These are phyloP conservation scores for Penaeus vannamei DNA, from an alignment of 1,140 invertebrate genomes.

Conservation along the genomic window DNA sequence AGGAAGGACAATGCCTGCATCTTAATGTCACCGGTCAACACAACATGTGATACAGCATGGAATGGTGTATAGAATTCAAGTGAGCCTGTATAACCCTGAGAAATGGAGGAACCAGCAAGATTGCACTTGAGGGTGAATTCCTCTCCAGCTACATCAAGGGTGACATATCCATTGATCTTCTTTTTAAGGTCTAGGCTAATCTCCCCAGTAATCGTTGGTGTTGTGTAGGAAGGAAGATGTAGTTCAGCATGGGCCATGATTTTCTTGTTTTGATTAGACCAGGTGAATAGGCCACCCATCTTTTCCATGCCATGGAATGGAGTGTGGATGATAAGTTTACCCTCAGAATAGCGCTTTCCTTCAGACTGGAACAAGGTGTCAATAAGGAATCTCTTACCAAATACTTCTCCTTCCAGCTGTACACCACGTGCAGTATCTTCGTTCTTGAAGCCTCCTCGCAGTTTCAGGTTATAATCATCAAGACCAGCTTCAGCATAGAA, in stretches of 20 bases:
- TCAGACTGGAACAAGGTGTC: conserved; percentile 55
- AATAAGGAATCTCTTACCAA: conserved; percentile 56
- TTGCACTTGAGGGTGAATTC: conserved; percentile 52
- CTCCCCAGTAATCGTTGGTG: conserved; percentile 45
- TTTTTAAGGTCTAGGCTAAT: conserved; percentile 47
- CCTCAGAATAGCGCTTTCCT: conserved; percentile 53
- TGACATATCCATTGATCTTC: conserved; percentile 51
- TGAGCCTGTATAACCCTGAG: conserved; percentile 24
- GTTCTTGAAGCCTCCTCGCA: conserved; percentile 54
- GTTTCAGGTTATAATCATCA: conserved; percentile 61
- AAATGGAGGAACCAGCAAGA: conserved; percentile 18
- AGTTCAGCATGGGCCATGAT: conserved; percentile 52
- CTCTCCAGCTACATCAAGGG: conserved; percentile 53
- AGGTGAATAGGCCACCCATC: conserved; percentile 61
- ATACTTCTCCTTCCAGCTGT: conserved; percentile 59
- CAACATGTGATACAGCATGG: conserved; percentile 34
- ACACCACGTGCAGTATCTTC: conserved; percentile 51
- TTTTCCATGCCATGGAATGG: conserved; percentile 51
- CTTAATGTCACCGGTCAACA: conserved; percentile 43
- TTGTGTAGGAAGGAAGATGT: conserved; percentile 45
- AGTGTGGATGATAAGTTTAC: conserved; percentile 63
- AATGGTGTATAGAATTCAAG: conserved; percentile 57
- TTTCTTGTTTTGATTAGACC: conserved; percentile 38
- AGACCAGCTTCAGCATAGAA: conserved; percentile 64
- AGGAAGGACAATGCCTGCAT: conserved; percentile 1